phyloP scores from a whole-genome alignment of 1,140 invertebrate species.

The Ectropis grisescens region DNA sequence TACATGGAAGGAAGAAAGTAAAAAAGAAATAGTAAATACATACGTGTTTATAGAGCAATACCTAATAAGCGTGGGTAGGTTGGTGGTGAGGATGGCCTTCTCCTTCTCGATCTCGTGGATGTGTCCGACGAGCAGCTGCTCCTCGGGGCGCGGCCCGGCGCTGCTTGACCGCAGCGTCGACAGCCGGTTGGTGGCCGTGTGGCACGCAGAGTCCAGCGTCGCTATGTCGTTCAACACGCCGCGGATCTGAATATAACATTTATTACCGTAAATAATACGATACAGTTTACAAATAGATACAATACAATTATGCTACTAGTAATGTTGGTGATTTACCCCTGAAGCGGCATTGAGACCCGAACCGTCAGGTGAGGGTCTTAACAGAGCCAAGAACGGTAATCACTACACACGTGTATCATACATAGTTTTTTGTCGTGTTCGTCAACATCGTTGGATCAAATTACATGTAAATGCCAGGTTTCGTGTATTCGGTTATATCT shows the following conservation, averaged over 20 bases:
- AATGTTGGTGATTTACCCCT: too few species aligned
- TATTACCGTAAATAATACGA: conserved; percentile 3
- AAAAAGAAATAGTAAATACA: background rate
- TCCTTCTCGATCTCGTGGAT: conserved; percentile 84
- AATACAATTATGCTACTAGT: too few species aligned
- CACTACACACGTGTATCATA: too few species aligned
- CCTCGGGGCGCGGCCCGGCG: conserved; percentile 62
- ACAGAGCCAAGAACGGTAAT: too few species aligned
- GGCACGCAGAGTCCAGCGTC: conserved; percentile 85
- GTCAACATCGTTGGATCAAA: too few species aligned
- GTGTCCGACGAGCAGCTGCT: conserved; percentile 78
- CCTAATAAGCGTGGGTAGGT: conserved; percentile 79
- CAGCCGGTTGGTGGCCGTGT: conserved; percentile 81
- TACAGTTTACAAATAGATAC: too few species aligned
- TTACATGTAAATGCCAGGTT: too few species aligned
- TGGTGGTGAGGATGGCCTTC: conserved; percentile 85
- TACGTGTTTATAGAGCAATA: conserved; percentile 7
- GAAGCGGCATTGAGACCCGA: too few species aligned
- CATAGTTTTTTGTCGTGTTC: too few species aligned
- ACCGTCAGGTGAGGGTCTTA: too few species aligned
- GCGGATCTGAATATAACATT: conserved; percentile 80
- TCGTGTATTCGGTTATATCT: too few species aligned
- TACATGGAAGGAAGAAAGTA: too few species aligned
- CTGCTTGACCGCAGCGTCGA: conserved; percentile 74
- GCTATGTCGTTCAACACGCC: conserved; percentile 90